These are phyloP conservation scores for Siphlonurus alternatus DNA, from an alignment of 2,888 invertebrate species.

Conservation along the genomic window DNA sequence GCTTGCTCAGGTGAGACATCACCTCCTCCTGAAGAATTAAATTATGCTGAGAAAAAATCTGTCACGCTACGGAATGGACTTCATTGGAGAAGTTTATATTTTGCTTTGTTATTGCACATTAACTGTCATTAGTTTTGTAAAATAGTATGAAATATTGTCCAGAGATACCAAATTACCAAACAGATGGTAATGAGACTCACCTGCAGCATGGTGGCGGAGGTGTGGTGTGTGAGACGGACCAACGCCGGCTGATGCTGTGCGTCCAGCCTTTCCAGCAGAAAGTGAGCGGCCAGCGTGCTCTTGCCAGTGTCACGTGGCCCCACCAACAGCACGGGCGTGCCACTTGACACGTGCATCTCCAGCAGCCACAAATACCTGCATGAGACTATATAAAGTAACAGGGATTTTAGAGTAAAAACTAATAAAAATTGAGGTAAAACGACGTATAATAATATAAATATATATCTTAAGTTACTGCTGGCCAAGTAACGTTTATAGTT, in stretches of 20 bases:
- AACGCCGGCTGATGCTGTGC: constrained; percentile 57
- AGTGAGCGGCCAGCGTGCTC: constrained; percentile 60
- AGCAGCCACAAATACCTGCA: constrained; percentile 55
- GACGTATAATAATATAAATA: neutral
- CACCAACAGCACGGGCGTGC: constrained; percentile 49
- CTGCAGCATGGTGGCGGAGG: neutral
- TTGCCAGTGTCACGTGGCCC: constrained; percentile 82
- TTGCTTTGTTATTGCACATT: too few relatives aligned
- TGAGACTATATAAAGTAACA: too few relatives aligned
- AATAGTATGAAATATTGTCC: too few relatives aligned
- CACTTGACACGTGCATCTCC: constrained; percentile 52
- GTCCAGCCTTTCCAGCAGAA: constrained; percentile 48
- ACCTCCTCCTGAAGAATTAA: neutral
- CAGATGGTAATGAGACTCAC: neutral
- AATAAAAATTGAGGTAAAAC: too few relatives aligned
- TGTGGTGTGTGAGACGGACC: neutral
- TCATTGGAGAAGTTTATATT: too few relatives aligned
- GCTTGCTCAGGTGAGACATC: neutral
- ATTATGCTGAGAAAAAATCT: too few relatives aligned
- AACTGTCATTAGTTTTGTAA: too few relatives aligned
- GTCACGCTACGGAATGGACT: too few relatives aligned
- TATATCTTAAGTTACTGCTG: too few relatives aligned
- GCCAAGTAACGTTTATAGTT: too few relatives aligned
- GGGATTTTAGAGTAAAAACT: too few relatives aligned
- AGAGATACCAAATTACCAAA: too few relatives aligned